Evolutionary conservation across 1,140 invertebrate genomes (phyloP), one percentile per base, ranked within the genome.

Genomic region (Neodiprion fabricii): DNA sequence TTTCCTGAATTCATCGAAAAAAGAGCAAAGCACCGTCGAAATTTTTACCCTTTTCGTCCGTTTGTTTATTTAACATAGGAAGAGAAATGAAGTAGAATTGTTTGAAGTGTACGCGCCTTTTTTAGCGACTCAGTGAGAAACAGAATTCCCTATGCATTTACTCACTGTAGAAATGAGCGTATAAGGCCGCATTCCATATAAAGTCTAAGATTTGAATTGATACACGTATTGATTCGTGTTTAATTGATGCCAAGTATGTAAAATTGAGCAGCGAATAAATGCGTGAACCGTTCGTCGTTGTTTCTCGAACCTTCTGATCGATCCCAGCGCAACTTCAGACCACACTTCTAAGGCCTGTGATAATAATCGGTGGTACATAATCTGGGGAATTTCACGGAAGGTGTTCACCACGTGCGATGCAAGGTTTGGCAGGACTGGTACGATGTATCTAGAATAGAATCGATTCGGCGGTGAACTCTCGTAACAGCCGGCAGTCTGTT

Each of bases 381-480:
- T 61, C 53, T 61, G n/a, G 53, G 53, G 53, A 9, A 61, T 61
- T 61, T 61, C 5, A 61, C n/a, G 11, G 9, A 12, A 17, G n/a
- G n/a, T 61, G 5, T 61, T 17, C n/a, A 17, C 53, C 11, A 9
- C 53, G 53, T 17, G 11, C 4, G 5, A 61, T 9, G 11, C 53
- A 61, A 17, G 53, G 53, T 61, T 14, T 61, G 53, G 53, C 53
- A 61, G 0, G 53, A 61, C 53, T 61, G 53, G n/a, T 12, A 61
- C 53, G 53, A 61, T 61, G 53, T 61, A 61, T 14, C 53, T 61
- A 48, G 70, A 21, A 40, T 48, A 77, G 67, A 80, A 78, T 80
- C 79, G 77, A 80, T 78, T 70, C 73, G 67, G 53, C 12, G 12
- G 17, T 72, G 77, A 81, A 81, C 76, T 49, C 80, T 81, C 77